phyloP scores from a whole-genome alignment of 2,113 vertebrate species.

The Catharus bicknelli region DNA sequence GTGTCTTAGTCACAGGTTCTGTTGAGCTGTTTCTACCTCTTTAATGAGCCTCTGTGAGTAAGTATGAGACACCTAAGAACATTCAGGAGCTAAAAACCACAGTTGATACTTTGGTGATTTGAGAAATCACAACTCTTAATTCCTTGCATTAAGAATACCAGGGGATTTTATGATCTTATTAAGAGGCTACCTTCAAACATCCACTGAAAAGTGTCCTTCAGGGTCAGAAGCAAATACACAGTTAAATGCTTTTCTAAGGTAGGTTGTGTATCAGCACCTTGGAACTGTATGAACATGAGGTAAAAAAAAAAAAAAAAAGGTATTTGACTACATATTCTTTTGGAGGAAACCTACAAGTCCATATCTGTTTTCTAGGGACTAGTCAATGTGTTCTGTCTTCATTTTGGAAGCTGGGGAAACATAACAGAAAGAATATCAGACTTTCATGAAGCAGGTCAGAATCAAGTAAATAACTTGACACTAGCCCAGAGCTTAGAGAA shows the following conservation, averaged over 20 bases:
- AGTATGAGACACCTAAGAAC: background rate
- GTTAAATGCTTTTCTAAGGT: background rate
- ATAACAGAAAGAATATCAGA: background rate
- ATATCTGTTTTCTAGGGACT: background rate
- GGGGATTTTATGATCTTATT: background rate
- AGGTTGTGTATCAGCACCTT: background rate
- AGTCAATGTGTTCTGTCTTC: background rate
- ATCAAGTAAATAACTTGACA: background rate
- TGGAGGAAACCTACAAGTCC: background rate
- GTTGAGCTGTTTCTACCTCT: background rate
- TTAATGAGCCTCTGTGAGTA: background rate
- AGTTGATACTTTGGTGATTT: background rate
- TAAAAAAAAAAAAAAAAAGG: too few relatives aligned
- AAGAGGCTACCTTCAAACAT: background rate
- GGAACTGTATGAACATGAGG: background rate
- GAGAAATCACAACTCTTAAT: background rate
- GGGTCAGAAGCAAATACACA: background rate
- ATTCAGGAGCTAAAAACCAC: background rate
- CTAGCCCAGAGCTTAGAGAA: background rate
- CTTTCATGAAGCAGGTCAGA: background rate
- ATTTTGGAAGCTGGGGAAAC: background rate
- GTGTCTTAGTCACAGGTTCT: background rate
- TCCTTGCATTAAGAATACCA: background rate
- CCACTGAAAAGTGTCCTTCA: background rate
- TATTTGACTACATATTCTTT: background rate